Base-by-base conservation (phyloP, 2,888 invertebrate species). In the Scaptomyza tumidula region DNA sequence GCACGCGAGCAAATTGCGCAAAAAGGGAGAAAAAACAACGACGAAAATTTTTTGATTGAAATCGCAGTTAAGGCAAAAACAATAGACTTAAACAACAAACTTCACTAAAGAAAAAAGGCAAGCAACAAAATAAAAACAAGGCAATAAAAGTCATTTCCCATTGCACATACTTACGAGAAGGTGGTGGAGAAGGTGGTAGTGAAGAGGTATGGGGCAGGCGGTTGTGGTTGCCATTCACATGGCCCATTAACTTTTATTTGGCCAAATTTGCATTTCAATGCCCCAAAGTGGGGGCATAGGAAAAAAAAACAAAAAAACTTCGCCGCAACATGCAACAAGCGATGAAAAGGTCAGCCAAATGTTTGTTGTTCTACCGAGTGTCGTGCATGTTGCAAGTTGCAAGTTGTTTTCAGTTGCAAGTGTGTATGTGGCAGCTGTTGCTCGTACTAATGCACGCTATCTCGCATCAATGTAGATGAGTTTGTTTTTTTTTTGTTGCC, bases 171-270 rank as follows among this genome's bases (percentile, higher is more conserved):
- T 50, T 53, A 24, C 24, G 24, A 24, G 5, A 4, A 24, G 45
- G n/a, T 24, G 52, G n/a, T 16, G 49, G 13, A 29, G n/a, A n/a
- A n/a, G n/a, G n/a, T n/a, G 57, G 9, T 24, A 19, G 35, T 2
- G 31, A 0, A 24, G 37, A 10, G 45, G 29, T 0, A 1, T 19
- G 24, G 39, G 43, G 41, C 4, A 53, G 59, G 39, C 14, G 13
- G 45, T 62, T 77, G 73, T 44, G 73, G 77, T 68, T 88, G 86
- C 88, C 86, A 86, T 88, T 88, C 86, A 86, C 85, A 80, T 85
- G 88, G 75, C 88, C 85, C 88, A 88, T 88, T 88, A 87, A 85
- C 88, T 86, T 88, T 85, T 88, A 86, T 86, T 87, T 86, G 70
- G 73, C 86, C 88, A 86, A 86, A 85, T 85, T 85, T 85, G 88